Evolutionary conservation across 2,888 invertebrate species (phyloP).

Genomic region (Coronaproctus castanopsis): DNA sequence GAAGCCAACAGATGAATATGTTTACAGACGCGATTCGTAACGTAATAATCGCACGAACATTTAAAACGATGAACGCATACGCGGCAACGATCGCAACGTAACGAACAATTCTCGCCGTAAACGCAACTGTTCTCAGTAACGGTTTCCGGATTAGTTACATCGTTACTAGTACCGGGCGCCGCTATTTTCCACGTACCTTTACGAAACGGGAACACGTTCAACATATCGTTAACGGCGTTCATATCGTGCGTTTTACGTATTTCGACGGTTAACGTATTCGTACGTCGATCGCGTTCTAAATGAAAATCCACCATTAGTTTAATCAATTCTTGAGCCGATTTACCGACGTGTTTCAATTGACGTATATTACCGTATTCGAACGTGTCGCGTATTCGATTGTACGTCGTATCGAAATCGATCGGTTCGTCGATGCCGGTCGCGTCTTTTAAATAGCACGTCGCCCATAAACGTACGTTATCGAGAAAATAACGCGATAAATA

Average conservation of each 20-base stretch:
- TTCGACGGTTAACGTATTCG: slow-evolving; percentile 1
- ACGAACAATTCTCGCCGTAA: slow-evolving; percentile 7
- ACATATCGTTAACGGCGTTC: background rate
- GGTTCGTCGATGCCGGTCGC: slow-evolving; percentile 1
- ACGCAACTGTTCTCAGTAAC: background rate
- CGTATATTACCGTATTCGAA: background rate
- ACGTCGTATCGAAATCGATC: slow-evolving; percentile 8
- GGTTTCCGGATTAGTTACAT: background rate
- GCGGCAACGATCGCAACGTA: slow-evolving; percentile 4
- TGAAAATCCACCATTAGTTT: slow-evolving; percentile 9
- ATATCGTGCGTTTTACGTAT: slow-evolving; percentile 5
- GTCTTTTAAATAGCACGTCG: slow-evolving; percentile 4
- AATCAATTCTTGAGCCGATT: slow-evolving; percentile 6
- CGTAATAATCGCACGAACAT: slow-evolving; percentile 7
- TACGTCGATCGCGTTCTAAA: slow-evolving; percentile 4
- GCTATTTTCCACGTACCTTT: slow-evolving; percentile 7
- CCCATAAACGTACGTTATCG: slow-evolving; percentile 3
- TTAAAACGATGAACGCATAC: slow-evolving; percentile 3
- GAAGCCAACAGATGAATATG: slow-evolving; percentile 9
- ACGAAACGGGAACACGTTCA: slow-evolving; percentile 7
- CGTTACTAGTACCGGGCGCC: background rate
- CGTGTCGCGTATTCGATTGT: slow-evolving; percentile 5
- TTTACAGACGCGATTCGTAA: slow-evolving; percentile 1
- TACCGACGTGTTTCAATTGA: slow-evolving; percentile 4
- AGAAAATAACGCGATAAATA: slow-evolving; percentile 5